Conservation (phyloP, 2,113 vertebrate species). For the Bubo bubo region DNA sequence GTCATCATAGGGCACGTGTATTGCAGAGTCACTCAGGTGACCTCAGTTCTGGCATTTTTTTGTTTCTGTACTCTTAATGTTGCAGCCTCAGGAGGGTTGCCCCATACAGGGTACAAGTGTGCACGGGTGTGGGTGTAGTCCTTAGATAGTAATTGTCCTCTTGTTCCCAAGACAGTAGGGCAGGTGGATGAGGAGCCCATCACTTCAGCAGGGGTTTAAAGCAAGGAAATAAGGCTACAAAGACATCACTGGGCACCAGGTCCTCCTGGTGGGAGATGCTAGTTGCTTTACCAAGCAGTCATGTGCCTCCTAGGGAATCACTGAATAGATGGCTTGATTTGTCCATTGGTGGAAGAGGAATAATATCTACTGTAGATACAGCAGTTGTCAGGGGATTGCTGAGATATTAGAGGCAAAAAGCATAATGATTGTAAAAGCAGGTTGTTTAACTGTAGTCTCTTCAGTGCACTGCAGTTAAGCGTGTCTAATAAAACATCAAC, state of each 20-base stretch:
- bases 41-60: background rate
- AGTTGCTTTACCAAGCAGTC: background rate
- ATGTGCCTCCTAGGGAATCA: background rate
- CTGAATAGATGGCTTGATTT: background rate
- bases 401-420: background rate
- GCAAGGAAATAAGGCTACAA: background rate
- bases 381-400: background rate
- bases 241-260: background rate
- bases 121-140: background rate
- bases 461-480: background rate
- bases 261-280: background rate
- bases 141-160: background rate
- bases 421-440: background rate
- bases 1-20: background rate
- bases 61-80: background rate
- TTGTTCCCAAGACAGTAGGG: background rate
- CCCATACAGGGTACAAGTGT: background rate
- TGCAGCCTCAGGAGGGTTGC: background rate
- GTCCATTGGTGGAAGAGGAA: background rate
- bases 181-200: background rate
- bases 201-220: background rate
- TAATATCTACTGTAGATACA: background rate
- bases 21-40: background rate
- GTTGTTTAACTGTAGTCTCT: background rate
- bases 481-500: background rate